phyloP scores from a whole-genome alignment of 2,888 invertebrate species.

The Pharmacophagus antenor region DNA sequence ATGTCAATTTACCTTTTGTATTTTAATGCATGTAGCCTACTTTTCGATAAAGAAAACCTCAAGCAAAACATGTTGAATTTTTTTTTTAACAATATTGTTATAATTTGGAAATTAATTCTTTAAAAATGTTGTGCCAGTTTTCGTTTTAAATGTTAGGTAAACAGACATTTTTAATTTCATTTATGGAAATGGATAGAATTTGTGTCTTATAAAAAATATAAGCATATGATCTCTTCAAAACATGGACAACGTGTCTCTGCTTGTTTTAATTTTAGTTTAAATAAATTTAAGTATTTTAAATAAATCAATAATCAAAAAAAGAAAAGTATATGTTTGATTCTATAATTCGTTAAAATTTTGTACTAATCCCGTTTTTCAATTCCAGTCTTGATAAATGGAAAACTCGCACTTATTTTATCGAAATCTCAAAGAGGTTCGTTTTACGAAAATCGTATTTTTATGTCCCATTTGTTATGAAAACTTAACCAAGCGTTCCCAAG shows the following conservation, averaged over 20 bases:
- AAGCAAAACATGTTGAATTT: no score
- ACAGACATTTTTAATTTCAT: no score
- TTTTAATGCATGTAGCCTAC: no score
- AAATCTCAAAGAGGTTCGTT: conserved; percentile 12
- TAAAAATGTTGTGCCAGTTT: no score
- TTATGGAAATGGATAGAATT: no score
- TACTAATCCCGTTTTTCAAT: conserved; percentile 10
- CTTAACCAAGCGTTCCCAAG: not conserved
- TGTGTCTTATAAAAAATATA: no score
- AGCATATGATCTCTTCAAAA: not conserved
- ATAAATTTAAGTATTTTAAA: not conserved
- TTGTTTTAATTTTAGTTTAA: not conserved
- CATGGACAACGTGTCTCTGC: not conserved
- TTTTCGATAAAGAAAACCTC: not conserved
- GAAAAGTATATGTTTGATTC: not conserved
- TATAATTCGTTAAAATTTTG: not conserved
- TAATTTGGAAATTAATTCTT: no score
- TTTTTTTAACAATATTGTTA: no score
- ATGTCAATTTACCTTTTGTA: not conserved
- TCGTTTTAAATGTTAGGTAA: no score
- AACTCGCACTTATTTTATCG: conserved; percentile 18
- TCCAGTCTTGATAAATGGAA: conserved; percentile 19
- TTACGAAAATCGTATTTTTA: conserved; percentile 19
- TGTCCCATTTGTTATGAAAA: conserved; percentile 9
- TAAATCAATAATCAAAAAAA: not conserved